These are phyloP conservation scores for Leptinotarsa tumamoca DNA, from an alignment of 2,888 invertebrate genomes.

Conservation along the genomic window DNA sequence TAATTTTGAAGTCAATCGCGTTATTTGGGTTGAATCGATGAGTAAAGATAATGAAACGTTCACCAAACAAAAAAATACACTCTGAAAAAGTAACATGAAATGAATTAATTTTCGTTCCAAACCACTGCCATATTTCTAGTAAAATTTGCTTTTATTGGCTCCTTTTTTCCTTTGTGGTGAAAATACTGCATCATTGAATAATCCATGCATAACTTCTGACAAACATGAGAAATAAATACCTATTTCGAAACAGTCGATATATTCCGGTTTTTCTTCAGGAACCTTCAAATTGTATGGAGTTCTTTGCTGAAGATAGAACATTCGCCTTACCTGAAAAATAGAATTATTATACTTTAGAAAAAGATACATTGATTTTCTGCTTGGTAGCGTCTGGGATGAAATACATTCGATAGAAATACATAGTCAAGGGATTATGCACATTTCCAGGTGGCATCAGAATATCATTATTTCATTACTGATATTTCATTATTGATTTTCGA, in stretches of 20 bases:
- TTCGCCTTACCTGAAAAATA: conserved; percentile 7
- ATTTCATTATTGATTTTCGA: too few relatives aligned
- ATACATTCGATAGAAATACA: too few relatives aligned
- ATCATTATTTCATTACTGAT: too few relatives aligned
- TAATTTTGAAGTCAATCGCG: neutral
- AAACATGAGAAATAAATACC: conserved; percentile 2
- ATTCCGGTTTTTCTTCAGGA: neutral
- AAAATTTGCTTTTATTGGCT: conserved; percentile 2
- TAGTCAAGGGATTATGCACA: too few relatives aligned
- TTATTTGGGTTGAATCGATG: neutral
- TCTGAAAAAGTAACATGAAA: neutral
- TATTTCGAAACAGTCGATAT: neutral
- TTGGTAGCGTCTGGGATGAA: too few relatives aligned
- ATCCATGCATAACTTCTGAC: conserved; percentile 1
- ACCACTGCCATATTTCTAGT: conserved; percentile 5
- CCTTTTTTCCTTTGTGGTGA: neutral
- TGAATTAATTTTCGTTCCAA: neutral
- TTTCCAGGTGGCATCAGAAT: too few relatives aligned
- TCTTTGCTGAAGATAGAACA: neutral
- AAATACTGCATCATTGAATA: conserved; percentile 9
- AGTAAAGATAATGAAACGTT: neutral
- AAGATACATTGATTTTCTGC: neutral
- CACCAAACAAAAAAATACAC: neutral
- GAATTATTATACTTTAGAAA: neutral
- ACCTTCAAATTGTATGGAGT: neutral